Base-by-base conservation (phyloP, 2,888 invertebrate genomes). In the Sesia apiformis region DNA sequence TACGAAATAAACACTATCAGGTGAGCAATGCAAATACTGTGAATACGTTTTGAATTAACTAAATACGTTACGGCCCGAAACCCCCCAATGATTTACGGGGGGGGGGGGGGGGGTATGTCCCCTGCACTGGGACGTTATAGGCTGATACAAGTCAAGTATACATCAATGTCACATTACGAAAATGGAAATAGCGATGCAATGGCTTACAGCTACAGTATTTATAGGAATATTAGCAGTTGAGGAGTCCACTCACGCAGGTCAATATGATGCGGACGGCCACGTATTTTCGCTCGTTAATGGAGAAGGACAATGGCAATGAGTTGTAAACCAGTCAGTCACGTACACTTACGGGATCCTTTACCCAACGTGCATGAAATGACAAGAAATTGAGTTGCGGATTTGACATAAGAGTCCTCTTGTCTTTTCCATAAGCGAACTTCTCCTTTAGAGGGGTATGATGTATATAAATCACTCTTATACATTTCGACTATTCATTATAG, bases 81-180 rank as follows among this genome's bases (percentile, higher is more conserved):
- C 23, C 23, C 23, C 23, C 23, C 23, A 1, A 2, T 23, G 23
- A 23, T 23, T 1, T 23, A 23, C 23, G 1, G 23, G 2, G 23
- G 23, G 23, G 23, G 2, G 23, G 23, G 23, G 23, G 23, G 23
- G 23, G 23, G 23, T 23, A 1, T 23, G 23, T 23, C 1, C 23
- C 23, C 23, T 23, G 23, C 23, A 23, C 23, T 23, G 23, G 23
- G 23, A 23, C 2, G 23, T 23, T 23, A 23, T 23, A 23, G 23
- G 23, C 23, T 23, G 23, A 23, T 23, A 23, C 23, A 23, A 23
- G 23, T 1, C 23, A 23, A 23, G 23, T 67, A 72, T 74, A 70
- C 69, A 68, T 74, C 74, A 71, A 68, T 70, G 74, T 75, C 74
- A 69, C 70, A 71, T 77, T 70, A 76, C 68, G 61, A 68, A 73